Evolutionary conservation across 2,888 invertebrate species (phyloP), one percentile per base, ranked within the genome.

Genomic region (Erpobdella octoculata): DNA sequence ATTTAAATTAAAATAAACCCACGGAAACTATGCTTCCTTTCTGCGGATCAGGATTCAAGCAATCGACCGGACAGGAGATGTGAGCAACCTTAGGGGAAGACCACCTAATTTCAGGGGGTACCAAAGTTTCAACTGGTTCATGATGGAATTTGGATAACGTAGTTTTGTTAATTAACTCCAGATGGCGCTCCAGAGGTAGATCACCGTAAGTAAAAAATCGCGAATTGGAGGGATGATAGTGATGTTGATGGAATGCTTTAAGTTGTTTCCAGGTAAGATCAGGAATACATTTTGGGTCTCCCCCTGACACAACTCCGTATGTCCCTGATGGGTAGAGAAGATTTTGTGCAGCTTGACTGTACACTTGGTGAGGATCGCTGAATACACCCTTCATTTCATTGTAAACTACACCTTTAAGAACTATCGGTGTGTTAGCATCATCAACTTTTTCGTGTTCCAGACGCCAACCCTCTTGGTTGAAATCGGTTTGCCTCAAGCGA

Each of bases 381-480:
- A 93, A 94, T 0, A 90, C 93, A 0, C 95, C 95, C 82, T 96
- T 96, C 95, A 96, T 96, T 86, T 96, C 95, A 85, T 96, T 96
- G 79, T 91, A 95, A 0, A 96, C 95, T 9, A 96, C 91, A 1
- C 95, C 95, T 85, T 94, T 95, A 72, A 95, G 89, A 0, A 88
- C 85, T 53, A 93, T 86, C 0, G 90, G 88, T 0, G 91, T 90
- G 0, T 86, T 86, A 73, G 86, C 86, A 79, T 94, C 89, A n/a
- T 87, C 86, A 0, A 89, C 83, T 67, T 91, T 87, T 12, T 87
- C 84, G 81, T 93, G 89, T 80, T 95, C 95, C 28, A 96, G 83
- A 73, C 95, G 86, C 94, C 94, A 96, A 1, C 95, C 95, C 85
- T 96, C 95, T 84, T 95, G 94, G 37, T 83, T 85, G 78, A 95